Base-by-base conservation (phyloP, 2,888 invertebrate genomes). In the Amiota mariae region DNA sequence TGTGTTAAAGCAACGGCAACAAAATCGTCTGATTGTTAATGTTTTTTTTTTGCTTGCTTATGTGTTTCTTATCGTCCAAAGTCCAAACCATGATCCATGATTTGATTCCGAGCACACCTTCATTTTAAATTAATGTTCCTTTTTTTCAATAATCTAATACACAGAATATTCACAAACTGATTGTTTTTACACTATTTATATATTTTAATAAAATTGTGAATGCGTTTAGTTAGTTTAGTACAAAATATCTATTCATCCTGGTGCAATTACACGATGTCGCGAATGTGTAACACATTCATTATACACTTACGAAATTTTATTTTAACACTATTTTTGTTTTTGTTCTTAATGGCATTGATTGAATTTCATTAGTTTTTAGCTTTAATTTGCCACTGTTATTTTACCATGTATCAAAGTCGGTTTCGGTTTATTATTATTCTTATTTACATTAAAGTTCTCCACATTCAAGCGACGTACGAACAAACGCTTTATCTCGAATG, bases 21-120 rank as follows among this genome's bases (percentile, higher is more conserved):
- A 6, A 36, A 36, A 36, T 36, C 36, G 6, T 36, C 36, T 36
- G 36, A 36, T 36, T 2, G n/a, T 36, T 36, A 36, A 36, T 36
- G 36, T 36, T 36, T 36, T 36, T 36, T 36, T 36, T 36, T 36
- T 36, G 36, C 73, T 67, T 76, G 74, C 70, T 75, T 72, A 76
- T 72, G 77, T 76, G 72, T 63, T 24, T 71, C 80, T 84, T 84
- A 84, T 84, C 84, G 85, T 80, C 73, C 85, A 84, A 84, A 84
- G 84, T 84, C 84, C 84, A 81, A 77, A 70, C 63, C 74, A 36
- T 15, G 12, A 11, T 59, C 20, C 59, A 36, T 36, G 36, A 36
- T 36, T 36, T 36, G 36, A n/a, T n/a, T 36, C 2, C 36, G 36
- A 2, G 3, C 54, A 51, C 54, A 51, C 12, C 12, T 51, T 51